phyloP scores from a whole-genome alignment of 2,888 invertebrate species.

The Elegia similella region DNA sequence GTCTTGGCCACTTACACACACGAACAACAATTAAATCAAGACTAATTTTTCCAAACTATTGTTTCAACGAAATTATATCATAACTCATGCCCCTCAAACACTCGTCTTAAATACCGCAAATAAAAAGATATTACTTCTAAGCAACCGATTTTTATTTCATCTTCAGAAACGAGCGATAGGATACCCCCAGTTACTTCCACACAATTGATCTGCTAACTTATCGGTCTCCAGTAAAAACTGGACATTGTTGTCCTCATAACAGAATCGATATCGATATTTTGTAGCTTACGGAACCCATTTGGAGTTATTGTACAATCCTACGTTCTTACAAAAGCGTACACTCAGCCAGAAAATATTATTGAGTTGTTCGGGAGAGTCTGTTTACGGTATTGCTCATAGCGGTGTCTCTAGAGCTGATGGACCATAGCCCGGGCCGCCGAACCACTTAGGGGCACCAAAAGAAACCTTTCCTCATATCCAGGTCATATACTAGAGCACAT shows the following conservation, averaged over 20 bases:
- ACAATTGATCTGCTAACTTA: conserved; percentile 67
- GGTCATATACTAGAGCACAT: too few relatives aligned
- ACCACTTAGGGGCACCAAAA: too few relatives aligned
- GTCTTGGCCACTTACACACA: too few relatives aligned
- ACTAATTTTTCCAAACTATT: too few relatives aligned
- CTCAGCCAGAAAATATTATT: conserved; percentile 16
- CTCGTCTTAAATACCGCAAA: neutral
- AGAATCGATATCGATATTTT: conserved; percentile 40
- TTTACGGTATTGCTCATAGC: conserved; percentile 1
- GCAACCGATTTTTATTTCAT: conserved; percentile 23
- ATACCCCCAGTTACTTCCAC: conserved; percentile 59
- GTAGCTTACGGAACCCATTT: conserved; percentile 29
- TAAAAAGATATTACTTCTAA: conserved; percentile 22
- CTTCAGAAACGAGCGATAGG: conserved; percentile 13
- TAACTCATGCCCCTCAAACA: too few relatives aligned
- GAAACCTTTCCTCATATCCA: too few relatives aligned
- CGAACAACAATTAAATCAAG: too few relatives aligned
- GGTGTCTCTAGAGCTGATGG: too few relatives aligned
- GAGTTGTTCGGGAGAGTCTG: conserved; percentile 12
- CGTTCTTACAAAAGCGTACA: conserved; percentile 13
- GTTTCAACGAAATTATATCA: too few relatives aligned
- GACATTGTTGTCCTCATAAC: conserved; percentile 47
- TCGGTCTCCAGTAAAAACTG: conserved; percentile 52
- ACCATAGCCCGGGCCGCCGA: too few relatives aligned
- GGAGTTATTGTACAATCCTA: conserved; percentile 14